Conservation (phyloP, 2,113 vertebrate genomes). For the Mustela nigripes region DNA sequence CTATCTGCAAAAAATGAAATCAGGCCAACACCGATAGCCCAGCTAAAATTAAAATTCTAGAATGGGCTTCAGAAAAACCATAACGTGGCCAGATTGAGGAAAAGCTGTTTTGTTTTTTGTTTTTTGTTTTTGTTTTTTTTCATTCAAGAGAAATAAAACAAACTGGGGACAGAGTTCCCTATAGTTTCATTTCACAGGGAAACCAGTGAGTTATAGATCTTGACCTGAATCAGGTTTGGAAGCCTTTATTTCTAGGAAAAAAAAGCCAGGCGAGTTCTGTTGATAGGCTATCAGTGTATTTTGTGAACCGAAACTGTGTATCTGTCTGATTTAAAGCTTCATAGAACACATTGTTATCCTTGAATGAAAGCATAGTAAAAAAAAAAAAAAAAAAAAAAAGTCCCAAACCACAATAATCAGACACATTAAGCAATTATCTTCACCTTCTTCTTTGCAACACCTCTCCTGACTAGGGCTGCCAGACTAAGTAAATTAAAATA, state of each 20-base stretch:
- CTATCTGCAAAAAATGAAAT: constrained; percentile 15
- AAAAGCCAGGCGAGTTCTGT: not conserved
- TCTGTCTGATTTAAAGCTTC: constrained; percentile 22
- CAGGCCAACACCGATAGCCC: not conserved
- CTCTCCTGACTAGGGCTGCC: no score
- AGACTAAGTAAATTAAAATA: no score
- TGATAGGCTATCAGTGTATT: not conserved
- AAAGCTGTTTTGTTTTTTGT: not conserved
- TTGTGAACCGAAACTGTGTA: not conserved
- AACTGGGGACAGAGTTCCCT: not conserved
- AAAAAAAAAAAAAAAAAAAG: not conserved
- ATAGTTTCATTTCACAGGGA: not conserved
- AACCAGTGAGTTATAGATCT: not conserved
- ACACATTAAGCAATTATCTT: no score
- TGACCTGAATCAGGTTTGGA: not conserved
- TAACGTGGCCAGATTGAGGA: not conserved
- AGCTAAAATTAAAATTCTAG: not conserved
- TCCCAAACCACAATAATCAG: no score
- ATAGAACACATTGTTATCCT: not conserved
- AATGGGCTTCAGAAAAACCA: not conserved
- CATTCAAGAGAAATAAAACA: not conserved
- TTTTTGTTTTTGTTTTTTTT: no score
- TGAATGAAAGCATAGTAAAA: not conserved
- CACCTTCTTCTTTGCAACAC: no score
- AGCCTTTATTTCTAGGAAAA: constrained; percentile 5